Conservation (phyloP, 2,888 invertebrate genomes). For the Limnephilus lunatus region DNA sequence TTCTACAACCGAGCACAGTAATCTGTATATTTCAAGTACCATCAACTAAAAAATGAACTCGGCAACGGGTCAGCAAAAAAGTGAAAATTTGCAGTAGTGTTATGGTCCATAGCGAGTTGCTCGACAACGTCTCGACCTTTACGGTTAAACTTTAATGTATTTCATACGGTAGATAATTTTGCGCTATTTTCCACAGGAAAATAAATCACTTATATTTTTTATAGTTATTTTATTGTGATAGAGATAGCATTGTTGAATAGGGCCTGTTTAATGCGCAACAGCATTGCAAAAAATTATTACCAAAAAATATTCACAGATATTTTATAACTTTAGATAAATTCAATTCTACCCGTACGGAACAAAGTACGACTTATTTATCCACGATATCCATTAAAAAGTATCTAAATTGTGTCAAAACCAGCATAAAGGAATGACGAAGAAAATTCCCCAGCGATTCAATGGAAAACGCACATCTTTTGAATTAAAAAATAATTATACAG, state of each 20-base stretch:
- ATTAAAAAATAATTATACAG: constrained; percentile 25
- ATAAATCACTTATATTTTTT: no score
- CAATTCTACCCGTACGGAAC: neutral
- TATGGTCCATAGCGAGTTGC: constrained; percentile 3
- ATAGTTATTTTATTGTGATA: no score
- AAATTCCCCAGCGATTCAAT: constrained; percentile 6
- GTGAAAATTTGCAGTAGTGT: neutral
- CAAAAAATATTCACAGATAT: neutral
- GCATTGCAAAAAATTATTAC: neutral
- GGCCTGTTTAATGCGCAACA: neutral
- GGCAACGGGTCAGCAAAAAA: neutral
- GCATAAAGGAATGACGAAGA: no score
- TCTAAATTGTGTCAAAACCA: neutral
- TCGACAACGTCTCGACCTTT: neutral
- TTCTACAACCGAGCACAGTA: neutral
- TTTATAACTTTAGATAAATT: neutral
- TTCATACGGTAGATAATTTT: neutral
- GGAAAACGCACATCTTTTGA: constrained; percentile 36
- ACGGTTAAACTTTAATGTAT: neutral
- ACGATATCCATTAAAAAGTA: neutral
- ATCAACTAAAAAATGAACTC: neutral
- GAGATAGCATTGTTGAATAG: neutral
- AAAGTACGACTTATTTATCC: neutral
- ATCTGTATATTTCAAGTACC: neutral
- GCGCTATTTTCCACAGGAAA: neutral